A percentile compares a stretch with the other conserved stretches of the same genome.
phyloP scores from a whole-genome alignment of 2,797 vertebrate genomes.

The Kryptolebias ocellatus region DNA sequence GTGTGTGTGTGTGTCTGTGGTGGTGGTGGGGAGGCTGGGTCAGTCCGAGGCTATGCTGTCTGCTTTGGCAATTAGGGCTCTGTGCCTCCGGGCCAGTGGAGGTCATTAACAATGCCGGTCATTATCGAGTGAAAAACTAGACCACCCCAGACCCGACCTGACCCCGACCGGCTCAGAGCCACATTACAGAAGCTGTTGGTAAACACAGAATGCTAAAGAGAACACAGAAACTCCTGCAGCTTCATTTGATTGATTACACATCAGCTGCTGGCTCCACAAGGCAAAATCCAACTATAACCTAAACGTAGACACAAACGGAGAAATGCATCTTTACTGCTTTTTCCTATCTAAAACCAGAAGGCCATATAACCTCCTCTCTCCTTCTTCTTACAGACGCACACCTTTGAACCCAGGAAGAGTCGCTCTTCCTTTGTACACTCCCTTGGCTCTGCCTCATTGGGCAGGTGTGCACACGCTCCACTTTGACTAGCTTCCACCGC shows the following conservation, averaged over 20 bases:
- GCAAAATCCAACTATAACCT: no score
- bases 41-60: slow-evolving; percentile 74
- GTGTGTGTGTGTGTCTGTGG: not conserved
- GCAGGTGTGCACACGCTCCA: slow-evolving; percentile 75
- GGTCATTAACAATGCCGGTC: slow-evolving; percentile 77
- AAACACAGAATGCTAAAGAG: slow-evolving; percentile 34
- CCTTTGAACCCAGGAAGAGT: slow-evolving; percentile 60
- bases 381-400: slow-evolving; percentile 24
- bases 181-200: slow-evolving; percentile 37
- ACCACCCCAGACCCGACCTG: slow-evolving; percentile 47
- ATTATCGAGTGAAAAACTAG: slow-evolving; percentile 61
- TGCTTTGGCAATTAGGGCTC: slow-evolving; percentile 74
- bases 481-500: slow-evolving; percentile 45
- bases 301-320: no score
- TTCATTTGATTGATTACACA: slow-evolving; percentile 29
- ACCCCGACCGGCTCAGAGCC: slow-evolving; percentile 39
- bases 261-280: slow-evolving; percentile 8
- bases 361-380: slow-evolving; percentile 6
- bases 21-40: slow-evolving; percentile 64
- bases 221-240: not conserved
- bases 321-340: not conserved
- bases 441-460: slow-evolving; percentile 63
- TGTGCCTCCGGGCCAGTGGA: slow-evolving; percentile 63
- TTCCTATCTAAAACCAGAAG: slow-evolving; percentile 18
- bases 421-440: slow-evolving; percentile 47